phyloP scores from a whole-genome alignment of 2,113 vertebrate species.

The Odocoileus virginianus region DNA sequence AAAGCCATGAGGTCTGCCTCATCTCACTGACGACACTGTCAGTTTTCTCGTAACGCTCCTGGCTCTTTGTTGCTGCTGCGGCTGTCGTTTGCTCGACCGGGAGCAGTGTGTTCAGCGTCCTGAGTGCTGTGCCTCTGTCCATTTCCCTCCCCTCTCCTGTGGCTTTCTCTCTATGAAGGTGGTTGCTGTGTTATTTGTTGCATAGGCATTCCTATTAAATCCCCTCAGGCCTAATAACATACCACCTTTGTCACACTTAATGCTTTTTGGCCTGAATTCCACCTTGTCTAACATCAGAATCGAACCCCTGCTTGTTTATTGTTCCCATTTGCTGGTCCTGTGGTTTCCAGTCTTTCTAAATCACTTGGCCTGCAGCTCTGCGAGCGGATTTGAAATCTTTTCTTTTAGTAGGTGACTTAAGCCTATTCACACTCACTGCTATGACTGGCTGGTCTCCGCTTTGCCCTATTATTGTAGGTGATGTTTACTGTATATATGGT shows the following conservation, averaged over 20 bases:
- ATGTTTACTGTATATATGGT: rapidly evolving
- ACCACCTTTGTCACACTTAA: not conserved
- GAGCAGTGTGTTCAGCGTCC: rapidly evolving
- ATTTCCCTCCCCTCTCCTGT: rapidly evolving
- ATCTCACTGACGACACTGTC: too few species aligned
- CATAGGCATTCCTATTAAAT: not conserved
- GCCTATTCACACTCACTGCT: rapidly evolving
- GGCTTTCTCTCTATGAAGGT: rapidly evolving
- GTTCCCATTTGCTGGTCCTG: not conserved
- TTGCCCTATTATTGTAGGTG: rapidly evolving
- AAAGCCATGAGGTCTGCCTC: not conserved
- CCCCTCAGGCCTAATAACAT: not conserved
- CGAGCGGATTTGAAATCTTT: not conserved
- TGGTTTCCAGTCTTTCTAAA: not conserved
- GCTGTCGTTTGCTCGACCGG: not conserved
- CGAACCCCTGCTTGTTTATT: not conserved
- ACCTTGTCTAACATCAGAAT: not conserved
- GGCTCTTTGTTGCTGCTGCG: rapidly evolving
- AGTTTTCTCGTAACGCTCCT: not conserved
- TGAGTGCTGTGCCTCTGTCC: rapidly evolving
- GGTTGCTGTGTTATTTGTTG: rapidly evolving
- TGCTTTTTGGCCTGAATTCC: not conserved
- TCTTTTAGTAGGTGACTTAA: not conserved
- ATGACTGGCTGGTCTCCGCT: rapidly evolving
- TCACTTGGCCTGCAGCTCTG: not conserved